These are phyloP conservation scores for Phrynocephalus versicolor DNA, from an alignment of 2,113 vertebrate genomes.

Conservation along the genomic window DNA sequence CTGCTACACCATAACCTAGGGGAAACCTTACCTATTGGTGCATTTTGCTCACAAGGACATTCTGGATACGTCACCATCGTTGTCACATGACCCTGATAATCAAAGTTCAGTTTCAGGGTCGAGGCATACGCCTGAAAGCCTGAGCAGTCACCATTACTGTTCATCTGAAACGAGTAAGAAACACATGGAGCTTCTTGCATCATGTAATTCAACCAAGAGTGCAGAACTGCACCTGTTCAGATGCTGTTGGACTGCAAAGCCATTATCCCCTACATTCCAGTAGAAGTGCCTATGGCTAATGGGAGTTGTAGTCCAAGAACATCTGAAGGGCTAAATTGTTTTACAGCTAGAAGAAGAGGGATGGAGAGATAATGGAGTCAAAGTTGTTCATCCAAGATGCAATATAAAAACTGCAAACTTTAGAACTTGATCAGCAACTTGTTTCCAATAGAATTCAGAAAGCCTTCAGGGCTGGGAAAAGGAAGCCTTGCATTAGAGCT, in stretches of 20 bases:
- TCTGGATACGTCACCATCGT: constrained; percentile 59
- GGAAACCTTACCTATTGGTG: constrained; percentile 55
- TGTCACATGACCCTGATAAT: constrained; percentile 32
- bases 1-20: not conserved
- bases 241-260: too few relatives aligned
- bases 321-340: not conserved
- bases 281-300: too few relatives aligned
- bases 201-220: not conserved
- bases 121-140: constrained; percentile 54
- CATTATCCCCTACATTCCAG: too few relatives aligned
- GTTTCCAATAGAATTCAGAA: too few relatives aligned
- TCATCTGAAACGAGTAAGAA: constrained; percentile 48
- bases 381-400: not conserved
- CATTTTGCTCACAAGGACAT: constrained; percentile 62
- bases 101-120: constrained; percentile 67
- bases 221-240: too few relatives aligned
- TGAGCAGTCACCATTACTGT: constrained; percentile 51
- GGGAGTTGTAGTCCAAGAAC: too few relatives aligned
- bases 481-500: too few relatives aligned
- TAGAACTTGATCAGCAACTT: not conserved
- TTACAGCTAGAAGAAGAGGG: not conserved
- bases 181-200: not conserved
- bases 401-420: not conserved
- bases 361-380: not conserved
- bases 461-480: too few relatives aligned